These are phyloP conservation scores for Oscheius onirici DNA, from an alignment of 2,888 invertebrate species.

Conservation along the genomic window DNA sequence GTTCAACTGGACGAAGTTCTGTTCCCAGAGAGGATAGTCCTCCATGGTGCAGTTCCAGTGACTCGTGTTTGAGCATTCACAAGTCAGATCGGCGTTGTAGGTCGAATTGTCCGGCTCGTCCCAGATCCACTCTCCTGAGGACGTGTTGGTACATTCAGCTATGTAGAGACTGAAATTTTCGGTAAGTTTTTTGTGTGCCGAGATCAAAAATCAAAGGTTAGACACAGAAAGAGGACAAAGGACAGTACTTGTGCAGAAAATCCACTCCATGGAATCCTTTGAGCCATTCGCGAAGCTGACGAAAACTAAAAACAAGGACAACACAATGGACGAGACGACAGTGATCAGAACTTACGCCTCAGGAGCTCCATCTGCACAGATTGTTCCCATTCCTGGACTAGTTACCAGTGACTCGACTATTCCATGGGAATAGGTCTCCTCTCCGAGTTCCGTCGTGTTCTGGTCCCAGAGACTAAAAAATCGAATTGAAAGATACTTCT, in stretches of 20 bases:
- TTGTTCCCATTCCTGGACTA: conserved; percentile 48
- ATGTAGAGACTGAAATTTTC: conserved; percentile 8
- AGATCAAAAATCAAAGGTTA: no score
- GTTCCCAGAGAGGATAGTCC: conserved; percentile 54
- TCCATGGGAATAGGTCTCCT: conserved; percentile 16
- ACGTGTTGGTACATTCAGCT: background rate
- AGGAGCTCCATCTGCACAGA: conserved; percentile 41
- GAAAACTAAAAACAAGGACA: background rate
- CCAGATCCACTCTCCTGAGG: conserved; percentile 6
- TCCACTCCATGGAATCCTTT: no score
- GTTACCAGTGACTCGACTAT: conserved; percentile 40
- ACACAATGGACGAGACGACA: background rate
- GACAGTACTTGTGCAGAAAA: no score
- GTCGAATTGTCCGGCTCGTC: conserved; percentile 25
- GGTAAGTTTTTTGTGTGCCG: no score
- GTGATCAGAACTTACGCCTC: conserved; percentile 13
- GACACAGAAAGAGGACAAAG: no score
- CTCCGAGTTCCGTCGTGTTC: conserved; percentile 26
- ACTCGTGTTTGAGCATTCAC: conserved; percentile 47
- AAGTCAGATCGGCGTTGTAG: conserved; percentile 55
- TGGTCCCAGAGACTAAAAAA: conserved; percentile 46
- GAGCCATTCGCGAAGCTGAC: no score
- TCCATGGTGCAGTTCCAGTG: conserved; percentile 66
- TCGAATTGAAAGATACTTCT: background rate
- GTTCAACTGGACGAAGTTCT: conserved; percentile 47